Evolutionary conservation across 35 echinoderm and acorn worm genomes (phyloP), one percentile per base, ranked within the genome.

Genomic region (Amphiura filiformis): DNA sequence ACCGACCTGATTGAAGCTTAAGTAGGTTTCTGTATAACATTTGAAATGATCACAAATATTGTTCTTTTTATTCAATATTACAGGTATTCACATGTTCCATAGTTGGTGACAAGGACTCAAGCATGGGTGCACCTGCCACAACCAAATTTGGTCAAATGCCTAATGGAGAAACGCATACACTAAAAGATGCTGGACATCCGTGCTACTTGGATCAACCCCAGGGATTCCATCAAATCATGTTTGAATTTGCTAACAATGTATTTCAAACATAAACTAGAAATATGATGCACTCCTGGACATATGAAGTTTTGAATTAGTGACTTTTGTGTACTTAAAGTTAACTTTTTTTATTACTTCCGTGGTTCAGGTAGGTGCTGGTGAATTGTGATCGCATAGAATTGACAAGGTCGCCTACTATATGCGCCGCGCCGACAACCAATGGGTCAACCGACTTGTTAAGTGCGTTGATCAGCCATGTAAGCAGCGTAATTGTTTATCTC

Each of bases 81-180:
- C n/a, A n/a, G 96, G 93, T 98, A 36, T 92, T 86, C 0, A 94
- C 96, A 26, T 85, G 82, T 32, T 89, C 94, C 64, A 85, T 94
- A 12, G 94, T 94, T 83, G 96, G 96, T 13, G 86, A 86, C 26
- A 94, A 82, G 1, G 96, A 98, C 76, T 80, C 31, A 17, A 32
- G 31, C 20, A 39, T 98, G 13, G 96, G 96, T 38, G 38, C 12
- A 31, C 18, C 26, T 26, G 94, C 96, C 28, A 37, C 88, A 13
- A 35, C 23, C 28, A 85, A 86, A 0, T 89, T 98, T 3, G 40
- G 56, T 22, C 84, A 84, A 28, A 77, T 98, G 2, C 93, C 93
- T 11, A 91, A 80, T 57, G 81, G 65, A 1, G 81, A 94, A 56
- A 39, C 87, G 31, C 86, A 91, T 78, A 47, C 39, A 56, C 77